phyloP scores from a whole-genome alignment of 2,113 vertebrate species.

The Tilapia sparmanii region DNA sequence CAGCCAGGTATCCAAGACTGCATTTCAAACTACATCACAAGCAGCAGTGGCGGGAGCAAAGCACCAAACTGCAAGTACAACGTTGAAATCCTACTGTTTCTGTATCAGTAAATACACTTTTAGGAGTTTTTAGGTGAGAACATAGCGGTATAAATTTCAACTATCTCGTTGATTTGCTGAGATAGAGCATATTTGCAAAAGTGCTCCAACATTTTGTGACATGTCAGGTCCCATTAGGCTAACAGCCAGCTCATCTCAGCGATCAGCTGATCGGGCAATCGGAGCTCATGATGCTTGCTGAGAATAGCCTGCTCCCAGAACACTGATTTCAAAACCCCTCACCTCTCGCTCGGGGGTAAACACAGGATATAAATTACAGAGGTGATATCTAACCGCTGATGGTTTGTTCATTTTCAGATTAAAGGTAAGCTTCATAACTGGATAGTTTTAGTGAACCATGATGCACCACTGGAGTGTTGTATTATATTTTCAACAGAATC shows the following conservation, averaged over 20 bases:
- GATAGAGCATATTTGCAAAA: not conserved
- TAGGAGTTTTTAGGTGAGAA: not conserved
- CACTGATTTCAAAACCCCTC: not conserved
- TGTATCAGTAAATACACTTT: not conserved
- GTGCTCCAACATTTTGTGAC: not conserved
- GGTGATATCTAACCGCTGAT: not conserved
- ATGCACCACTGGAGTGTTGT: not conserved
- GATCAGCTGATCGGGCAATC: not conserved
- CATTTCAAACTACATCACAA: not conserved
- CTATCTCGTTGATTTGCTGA: rapidly evolving
- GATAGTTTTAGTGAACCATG: not conserved
- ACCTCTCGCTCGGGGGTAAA: not conserved
- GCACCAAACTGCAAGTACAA: not conserved
- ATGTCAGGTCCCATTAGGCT: not conserved
- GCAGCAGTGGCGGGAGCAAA: not conserved
- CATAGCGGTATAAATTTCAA: rapidly evolving
- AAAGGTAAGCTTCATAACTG: not conserved
- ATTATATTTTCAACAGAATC: not conserved
- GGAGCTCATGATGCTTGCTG: not conserved
- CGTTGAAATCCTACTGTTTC: not conserved
- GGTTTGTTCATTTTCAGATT: not conserved
- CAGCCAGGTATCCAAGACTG: rapidly evolving
- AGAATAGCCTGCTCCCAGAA: not conserved
- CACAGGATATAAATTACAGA: not conserved
- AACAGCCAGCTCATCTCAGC: not conserved